Evolutionary conservation across 2,797 vertebrate genomes (phyloP), one percentile per base, ranked within the genome.

Genomic region (Hemibagrus guttatus): DNA sequence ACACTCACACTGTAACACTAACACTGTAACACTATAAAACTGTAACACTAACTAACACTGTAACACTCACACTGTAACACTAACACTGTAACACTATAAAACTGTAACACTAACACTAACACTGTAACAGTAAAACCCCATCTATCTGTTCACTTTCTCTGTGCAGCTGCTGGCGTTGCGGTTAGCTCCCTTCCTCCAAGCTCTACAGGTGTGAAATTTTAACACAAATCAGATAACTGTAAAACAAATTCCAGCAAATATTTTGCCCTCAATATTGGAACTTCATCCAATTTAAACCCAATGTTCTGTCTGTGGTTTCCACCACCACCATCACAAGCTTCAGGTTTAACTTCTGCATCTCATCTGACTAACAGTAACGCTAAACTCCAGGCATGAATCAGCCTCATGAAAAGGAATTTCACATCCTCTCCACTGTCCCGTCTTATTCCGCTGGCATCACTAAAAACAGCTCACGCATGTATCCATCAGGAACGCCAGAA

Each of bases 401-500:
- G 71, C 80, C 54, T 23, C 74, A 46, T 84, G 49, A 35, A 87
- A 84, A 4, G 54, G 35, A 83, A 79, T 56, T 54, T 86, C 28
- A 21, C 19, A 35, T 91, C 88, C 68, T 82, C 80, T 87, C 59
- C 28, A 68, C 19, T 64, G 69, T 58, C 74, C 86, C 74, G 87
- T 85, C 9, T 54, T 23, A 54, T 87, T 89, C 68, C 85, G 69
- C 61, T 39, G 64, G 75, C n/a, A 42, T 71, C 76, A 79, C 76
- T 69, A 85, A 86, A 81, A 76, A 75, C 80, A 63, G 85, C 88
- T 90, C 46, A 90, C 89, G 90, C 54, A 39, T 80, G 64, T 52
- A 26, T 84, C 78, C 52, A 88, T 82, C 83, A 90, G 81, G 82
- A 86, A 78, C 58, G 85, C 88, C 87, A 81, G 83, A 88, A 89